phyloP scores from a whole-genome alignment of 2,113 vertebrate genomes.

The Heptranchias perlo region DNA sequence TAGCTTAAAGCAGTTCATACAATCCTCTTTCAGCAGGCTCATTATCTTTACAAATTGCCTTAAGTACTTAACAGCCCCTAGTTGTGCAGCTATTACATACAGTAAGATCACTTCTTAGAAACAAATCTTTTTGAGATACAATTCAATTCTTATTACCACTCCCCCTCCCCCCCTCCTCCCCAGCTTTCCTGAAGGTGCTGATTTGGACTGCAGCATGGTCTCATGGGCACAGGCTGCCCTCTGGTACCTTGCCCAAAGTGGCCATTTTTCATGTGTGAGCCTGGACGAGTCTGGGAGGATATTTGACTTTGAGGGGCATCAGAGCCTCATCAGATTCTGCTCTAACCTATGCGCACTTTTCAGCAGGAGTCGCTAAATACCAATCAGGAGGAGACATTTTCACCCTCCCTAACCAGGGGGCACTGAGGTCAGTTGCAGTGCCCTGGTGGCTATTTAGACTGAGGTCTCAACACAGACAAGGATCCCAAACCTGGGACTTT shows the following conservation, averaged over 20 bases:
- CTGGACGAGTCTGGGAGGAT: neutral
- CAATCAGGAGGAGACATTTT: neutral
- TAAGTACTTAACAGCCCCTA: constrained; percentile 36
- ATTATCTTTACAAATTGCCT: constrained; percentile 36
- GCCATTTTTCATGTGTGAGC: neutral
- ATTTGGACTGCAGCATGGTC: no score
- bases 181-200: neutral
- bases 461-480: neutral
- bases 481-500: neutral
- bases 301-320: neutral
- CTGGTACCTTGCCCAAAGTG: neutral
- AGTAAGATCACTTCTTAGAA: constrained; percentile 21
- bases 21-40: constrained; percentile 30
- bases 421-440: neutral
- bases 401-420: no score
- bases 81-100: constrained; percentile 33
- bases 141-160: constrained; percentile 25
- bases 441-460: neutral
- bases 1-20: neutral
- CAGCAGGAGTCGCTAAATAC: neutral
- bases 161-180: neutral
- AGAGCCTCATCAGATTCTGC: neutral
- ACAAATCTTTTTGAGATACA: constrained; percentile 8
- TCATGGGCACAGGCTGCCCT: neutral
- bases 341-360: neutral